Evolutionary conservation across 2,797 vertebrate genomes (phyloP).

Genomic region (Pempheris klunzingeri): DNA sequence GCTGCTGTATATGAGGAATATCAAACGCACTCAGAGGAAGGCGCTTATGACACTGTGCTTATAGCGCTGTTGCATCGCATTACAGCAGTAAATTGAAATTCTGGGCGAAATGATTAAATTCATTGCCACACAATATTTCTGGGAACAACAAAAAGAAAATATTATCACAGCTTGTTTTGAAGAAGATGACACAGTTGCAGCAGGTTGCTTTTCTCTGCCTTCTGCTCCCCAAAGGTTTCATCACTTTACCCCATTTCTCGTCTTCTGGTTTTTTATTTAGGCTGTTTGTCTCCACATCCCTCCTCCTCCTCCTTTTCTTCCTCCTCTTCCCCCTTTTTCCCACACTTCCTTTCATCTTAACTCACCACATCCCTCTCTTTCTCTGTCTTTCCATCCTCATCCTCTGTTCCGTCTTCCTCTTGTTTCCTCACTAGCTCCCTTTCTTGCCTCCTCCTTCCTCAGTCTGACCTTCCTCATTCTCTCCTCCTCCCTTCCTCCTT

Average conservation of each 20-base stretch:
- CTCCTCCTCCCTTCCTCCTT: too few relatives aligned
- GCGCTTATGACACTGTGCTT: constrained; percentile 49
- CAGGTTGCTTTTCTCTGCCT: constrained; percentile 54
- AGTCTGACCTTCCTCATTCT: too few relatives aligned
- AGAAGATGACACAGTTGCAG: constrained; percentile 66
- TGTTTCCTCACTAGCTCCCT: neutral
- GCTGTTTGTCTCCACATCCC: constrained; percentile 37
- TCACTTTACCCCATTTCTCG: constrained; percentile 55
- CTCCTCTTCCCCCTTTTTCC: neutral
- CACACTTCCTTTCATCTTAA: neutral
- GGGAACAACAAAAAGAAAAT: constrained; percentile 66
- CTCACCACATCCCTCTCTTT: too few relatives aligned
- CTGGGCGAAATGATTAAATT: constrained; percentile 69
- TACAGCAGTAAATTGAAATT: constrained; percentile 73
- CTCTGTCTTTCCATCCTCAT: neutral
- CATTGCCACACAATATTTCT: constrained; percentile 58
- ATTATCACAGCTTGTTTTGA: constrained; percentile 62
- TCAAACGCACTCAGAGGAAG: constrained; percentile 52
- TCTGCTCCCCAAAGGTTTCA: constrained; percentile 52
- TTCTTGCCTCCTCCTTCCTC: too few relatives aligned
- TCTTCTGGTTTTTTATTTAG: constrained; percentile 39
- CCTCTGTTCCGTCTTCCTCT: too few relatives aligned
- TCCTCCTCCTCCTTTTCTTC: neutral
- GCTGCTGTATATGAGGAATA: constrained; percentile 44
- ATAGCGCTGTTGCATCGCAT: constrained; percentile 65